Evolutionary conservation across 2,888 invertebrate species (phyloP).

Genomic region (Epicampocera succincta): DNA sequence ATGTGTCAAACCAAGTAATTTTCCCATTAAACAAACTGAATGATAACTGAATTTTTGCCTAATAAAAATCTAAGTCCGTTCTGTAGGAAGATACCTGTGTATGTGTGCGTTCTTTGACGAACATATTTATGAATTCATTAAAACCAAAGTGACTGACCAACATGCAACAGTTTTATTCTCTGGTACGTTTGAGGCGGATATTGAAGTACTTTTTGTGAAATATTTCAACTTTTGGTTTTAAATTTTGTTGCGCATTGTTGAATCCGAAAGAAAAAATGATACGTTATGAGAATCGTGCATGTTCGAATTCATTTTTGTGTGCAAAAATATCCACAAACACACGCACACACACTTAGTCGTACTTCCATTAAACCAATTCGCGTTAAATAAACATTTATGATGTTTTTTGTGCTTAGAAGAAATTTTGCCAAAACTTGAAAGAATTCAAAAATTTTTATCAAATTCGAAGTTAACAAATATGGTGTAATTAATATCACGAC

Average conservation of each 20-base stretch:
- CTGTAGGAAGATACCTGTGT: not conserved
- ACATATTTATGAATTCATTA: constrained; percentile 3
- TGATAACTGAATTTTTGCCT: too few relatives aligned
- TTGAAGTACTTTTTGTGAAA: constrained; percentile 44
- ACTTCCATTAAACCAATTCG: not conserved
- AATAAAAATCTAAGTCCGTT: too few relatives aligned
- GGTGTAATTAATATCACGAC: too few relatives aligned
- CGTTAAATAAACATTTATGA: constrained; percentile 5
- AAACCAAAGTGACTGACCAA: constrained; percentile 36
- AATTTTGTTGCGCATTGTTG: constrained; percentile 62
- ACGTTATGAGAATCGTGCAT: not conserved
- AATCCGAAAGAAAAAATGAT: constrained; percentile 67
- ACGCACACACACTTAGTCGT: not conserved
- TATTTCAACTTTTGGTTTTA: constrained; percentile 61
- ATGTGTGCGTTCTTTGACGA: not conserved
- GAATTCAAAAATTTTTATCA: not conserved
- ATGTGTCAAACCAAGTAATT: too few relatives aligned
- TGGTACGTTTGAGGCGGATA: not conserved
- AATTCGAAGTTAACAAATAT: too few relatives aligned
- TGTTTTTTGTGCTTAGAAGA: not conserved
- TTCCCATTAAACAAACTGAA: too few relatives aligned
- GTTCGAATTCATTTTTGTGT: not conserved
- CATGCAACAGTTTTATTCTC: constrained; percentile 48
- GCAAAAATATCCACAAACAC: not conserved
- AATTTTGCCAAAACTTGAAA: constrained; percentile 12